Evolutionary conservation across 1,140 invertebrate species (phyloP), one percentile per base, ranked within the genome.

Genomic region (Conus betulinus): DNA sequence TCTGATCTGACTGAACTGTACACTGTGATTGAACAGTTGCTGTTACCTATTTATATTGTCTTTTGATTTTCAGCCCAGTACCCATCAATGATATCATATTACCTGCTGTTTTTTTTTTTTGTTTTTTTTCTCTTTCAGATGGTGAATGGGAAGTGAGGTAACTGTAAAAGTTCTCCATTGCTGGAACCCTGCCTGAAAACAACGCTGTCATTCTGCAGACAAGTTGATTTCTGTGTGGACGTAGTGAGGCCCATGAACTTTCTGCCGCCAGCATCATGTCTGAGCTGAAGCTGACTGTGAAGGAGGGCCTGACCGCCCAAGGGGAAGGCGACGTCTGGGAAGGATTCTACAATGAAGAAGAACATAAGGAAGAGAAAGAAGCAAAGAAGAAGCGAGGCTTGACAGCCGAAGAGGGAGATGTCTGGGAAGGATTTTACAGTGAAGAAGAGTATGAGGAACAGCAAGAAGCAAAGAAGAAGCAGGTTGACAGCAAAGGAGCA

Each of bases 381-480:
- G 88, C 1, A 51, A 83, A 85, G 5, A 39, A 85, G 5, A 17
- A 78, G 20, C 13, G 53, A 51, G 79, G 79, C 79, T 53, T 53
- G 79, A 71, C 51, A 23, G 51, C 27, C 0, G 5, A 52, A 60
- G 39, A 79, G 23, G 71, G 27, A 3, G 84, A 88, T n/a, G 20
- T 57, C n/a, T 88, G 89, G 87, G 76, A 88, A 53, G 87, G 85
- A 11, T 88, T 86, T 71, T 82, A 85, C n/a, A 60, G 84, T 55
- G 89, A 90, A n/a, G 87, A 85, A 4, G 76, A 90, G 0, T 20
- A 55, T 0, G 0, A 55, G 15, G 55, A 60, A 60, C 57, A 88
- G 71, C 52, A 88, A n/a, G 55, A 84, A 11, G 88, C 1, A 51
- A 83, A 85, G 5, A 39, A 85, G 5, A 17, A 78, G 20, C 51